Percentiles rank a stretch among this genome's conserved stretches.
These are phyloP conservation scores for Drosophila maculinotata DNA, from an alignment of 2,888 invertebrate genomes.

Conservation along the genomic window DNA sequence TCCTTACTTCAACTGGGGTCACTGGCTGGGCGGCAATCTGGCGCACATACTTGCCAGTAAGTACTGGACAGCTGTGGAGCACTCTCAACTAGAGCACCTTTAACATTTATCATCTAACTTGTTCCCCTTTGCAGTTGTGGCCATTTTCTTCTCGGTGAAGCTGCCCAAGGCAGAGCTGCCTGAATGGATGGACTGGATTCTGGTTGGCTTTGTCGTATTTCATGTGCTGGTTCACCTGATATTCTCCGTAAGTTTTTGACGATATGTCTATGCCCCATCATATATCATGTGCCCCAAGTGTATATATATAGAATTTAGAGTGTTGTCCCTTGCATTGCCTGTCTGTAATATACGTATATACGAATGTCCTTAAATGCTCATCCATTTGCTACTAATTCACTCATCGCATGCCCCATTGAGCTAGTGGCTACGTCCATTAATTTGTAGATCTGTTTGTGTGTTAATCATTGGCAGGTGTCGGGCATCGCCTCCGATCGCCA, in stretches of 20 bases:
- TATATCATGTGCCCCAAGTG: constrained; percentile 49
- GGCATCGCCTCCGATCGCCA: constrained; percentile 92
- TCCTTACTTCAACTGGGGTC: constrained; percentile 95
- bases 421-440: constrained; percentile 72
- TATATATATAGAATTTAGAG: constrained; percentile 35
- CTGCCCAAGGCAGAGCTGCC: constrained; percentile 94
- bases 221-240: constrained; percentile 95
- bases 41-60: constrained; percentile 95
- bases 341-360: constrained; percentile 54
- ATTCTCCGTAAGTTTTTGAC: constrained; percentile 88
- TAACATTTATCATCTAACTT: not conserved
- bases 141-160: constrained; percentile 96
- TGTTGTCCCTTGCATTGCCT: constrained; percentile 53
- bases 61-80: constrained; percentile 83
- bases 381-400: constrained; percentile 81
- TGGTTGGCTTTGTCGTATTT: constrained; percentile 95
- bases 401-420: constrained; percentile 45
- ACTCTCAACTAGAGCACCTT: not conserved
- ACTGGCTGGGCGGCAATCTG: constrained; percentile 94
- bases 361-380: constrained; percentile 64
- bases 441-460: constrained; percentile 84
- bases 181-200: constrained; percentile 93
- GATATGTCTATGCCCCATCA: constrained; percentile 16
- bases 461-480: constrained; percentile 87
- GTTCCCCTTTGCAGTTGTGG: constrained; percentile 89